phyloP scores from a whole-genome alignment of 1,140 invertebrate genomes.

The Drosophila tsacasi region DNA sequence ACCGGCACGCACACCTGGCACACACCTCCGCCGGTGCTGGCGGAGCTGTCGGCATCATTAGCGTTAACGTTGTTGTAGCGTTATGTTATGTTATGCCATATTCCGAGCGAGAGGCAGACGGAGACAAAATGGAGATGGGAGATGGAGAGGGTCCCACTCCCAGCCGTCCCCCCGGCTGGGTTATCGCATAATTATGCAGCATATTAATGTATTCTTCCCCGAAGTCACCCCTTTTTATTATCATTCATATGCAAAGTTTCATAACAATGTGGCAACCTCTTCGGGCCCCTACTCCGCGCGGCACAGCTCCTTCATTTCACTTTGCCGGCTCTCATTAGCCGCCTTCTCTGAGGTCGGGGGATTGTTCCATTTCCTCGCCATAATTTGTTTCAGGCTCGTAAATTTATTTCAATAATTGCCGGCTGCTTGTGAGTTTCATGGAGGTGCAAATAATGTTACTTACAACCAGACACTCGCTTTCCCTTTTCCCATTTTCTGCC shows the following conservation, averaged over 20 bases:
- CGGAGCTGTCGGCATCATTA: constrained; percentile 71
- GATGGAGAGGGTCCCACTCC: background rate
- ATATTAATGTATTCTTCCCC: constrained; percentile 73
- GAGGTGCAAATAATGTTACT: constrained; percentile 61
- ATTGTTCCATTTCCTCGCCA: constrained; percentile 51
- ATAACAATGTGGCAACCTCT: constrained; percentile 51
- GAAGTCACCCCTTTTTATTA: constrained; percentile 44
- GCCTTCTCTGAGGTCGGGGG: constrained; percentile 23
- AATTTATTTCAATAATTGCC: constrained; percentile 71
- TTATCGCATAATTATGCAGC: constrained; percentile 82
- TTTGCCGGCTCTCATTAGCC: constrained; percentile 53
- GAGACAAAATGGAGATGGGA: constrained; percentile 10
- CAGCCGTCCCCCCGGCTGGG: constrained; percentile 13
- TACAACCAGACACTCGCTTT: constrained; percentile 52
- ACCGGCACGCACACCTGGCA: constrained; percentile 51
- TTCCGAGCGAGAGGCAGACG: constrained; percentile 24
- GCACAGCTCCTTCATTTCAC: constrained; percentile 41
- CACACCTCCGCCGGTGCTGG: constrained; percentile 40
- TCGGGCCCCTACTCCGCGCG: background rate
- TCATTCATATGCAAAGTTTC: constrained; percentile 73
- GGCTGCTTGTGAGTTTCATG: constrained; percentile 47
- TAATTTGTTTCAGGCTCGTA: constrained; percentile 59
- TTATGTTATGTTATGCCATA: constrained; percentile 71
- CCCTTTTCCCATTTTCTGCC: constrained; percentile 15
- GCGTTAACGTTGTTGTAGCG: constrained; percentile 78